A percentile compares a stretch with the other conserved stretches of the same genome.
phyloP scores from a whole-genome alignment of 2,113 vertebrate species.

The Puffinus mauretanicus region DNA sequence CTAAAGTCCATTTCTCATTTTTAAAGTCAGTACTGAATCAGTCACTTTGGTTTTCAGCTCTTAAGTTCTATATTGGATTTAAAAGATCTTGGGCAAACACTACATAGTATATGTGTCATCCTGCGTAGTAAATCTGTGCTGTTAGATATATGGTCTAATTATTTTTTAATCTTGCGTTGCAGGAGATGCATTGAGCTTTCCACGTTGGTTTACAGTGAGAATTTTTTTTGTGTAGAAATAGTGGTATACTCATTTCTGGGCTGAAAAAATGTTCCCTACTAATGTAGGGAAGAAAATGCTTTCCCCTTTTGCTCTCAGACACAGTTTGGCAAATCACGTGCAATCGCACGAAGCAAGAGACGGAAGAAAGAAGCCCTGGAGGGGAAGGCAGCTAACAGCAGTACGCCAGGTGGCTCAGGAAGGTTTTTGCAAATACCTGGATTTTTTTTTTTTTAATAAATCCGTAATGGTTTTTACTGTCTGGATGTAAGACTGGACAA shows the following conservation, averaged over 20 bases:
- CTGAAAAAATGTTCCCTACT: background rate
- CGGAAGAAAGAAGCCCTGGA: background rate
- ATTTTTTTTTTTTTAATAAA: background rate
- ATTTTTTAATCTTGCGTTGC: background rate
- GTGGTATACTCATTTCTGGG: background rate
- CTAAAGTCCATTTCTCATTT: background rate
- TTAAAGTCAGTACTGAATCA: background rate
- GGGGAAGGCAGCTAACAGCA: background rate
- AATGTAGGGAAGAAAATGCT: background rate
- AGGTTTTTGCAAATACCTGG: background rate
- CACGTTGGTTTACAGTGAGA: rapidly evolving
- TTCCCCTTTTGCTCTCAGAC: background rate
- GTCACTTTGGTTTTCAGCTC: background rate
- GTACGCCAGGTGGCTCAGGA: no score
- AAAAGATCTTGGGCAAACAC: background rate
- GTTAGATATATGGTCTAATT: background rate
- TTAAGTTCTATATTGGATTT: background rate
- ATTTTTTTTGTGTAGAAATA: background rate
- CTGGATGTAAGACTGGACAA: background rate
- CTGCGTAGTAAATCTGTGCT: rapidly evolving
- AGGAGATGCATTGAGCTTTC: background rate
- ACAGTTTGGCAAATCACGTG: background rate
- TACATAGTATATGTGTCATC: rapidly evolving
- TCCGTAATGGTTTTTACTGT: rapidly evolving
- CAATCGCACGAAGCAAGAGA: rapidly evolving